Conservation (phyloP, 1,140 invertebrate species). For the Trinorchestia longiramus region DNA sequence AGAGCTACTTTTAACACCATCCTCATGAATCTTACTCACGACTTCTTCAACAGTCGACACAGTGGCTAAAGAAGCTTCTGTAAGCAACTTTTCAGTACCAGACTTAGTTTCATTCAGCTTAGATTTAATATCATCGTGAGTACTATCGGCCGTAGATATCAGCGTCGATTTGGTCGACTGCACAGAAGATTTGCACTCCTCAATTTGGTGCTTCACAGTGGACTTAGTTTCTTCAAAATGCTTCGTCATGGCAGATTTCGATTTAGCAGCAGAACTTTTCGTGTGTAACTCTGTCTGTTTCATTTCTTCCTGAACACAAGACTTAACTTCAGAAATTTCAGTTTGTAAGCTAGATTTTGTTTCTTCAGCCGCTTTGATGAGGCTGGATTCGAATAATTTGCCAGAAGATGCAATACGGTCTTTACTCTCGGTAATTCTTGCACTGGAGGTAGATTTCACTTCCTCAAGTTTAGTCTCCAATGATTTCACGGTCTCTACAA, state of each 20-base stretch:
- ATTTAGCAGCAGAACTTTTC: not conserved
- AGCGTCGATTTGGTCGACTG: not conserved
- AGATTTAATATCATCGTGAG: not conserved
- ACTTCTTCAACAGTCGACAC: not conserved
- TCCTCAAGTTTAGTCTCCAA: not conserved
- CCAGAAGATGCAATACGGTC: not conserved
- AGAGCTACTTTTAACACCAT: not conserved
- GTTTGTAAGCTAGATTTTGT: not conserved
- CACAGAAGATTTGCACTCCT: not conserved
- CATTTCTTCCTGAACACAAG: not conserved
- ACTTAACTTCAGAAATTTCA: not conserved
- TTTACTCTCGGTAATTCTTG: not conserved
- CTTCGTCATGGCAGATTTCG: not conserved
- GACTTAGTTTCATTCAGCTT: not conserved
- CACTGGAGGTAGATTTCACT: not conserved
- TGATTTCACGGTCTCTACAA: not conserved
- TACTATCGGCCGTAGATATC: not conserved
- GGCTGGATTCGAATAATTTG: not conserved
- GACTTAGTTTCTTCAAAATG: not conserved
- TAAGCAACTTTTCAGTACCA: not conserved
- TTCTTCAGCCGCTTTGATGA: not conserved
- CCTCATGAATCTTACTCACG: not conserved
- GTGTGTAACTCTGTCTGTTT: not conserved
- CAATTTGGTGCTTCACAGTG: not conserved
- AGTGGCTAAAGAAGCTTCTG: not conserved